Base-by-base conservation (phyloP, 1,140 invertebrate genomes). In the Drosophila novamexicana region DNA sequence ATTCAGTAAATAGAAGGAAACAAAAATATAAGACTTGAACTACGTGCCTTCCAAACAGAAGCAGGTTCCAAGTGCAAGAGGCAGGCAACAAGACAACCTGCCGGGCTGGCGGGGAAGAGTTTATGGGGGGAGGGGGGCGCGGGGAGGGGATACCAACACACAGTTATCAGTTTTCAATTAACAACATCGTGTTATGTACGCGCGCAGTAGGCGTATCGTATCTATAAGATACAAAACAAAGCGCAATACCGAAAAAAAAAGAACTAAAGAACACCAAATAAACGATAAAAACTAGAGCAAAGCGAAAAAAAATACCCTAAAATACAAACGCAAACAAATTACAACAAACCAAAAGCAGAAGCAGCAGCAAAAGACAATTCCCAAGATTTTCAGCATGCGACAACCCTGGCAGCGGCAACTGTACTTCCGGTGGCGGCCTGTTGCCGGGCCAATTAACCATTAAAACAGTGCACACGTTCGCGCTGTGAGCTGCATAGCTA, bases 91-190 rank as follows among this genome's bases (percentile, higher is more conserved):
- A 29, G 22, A 29, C 22, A 5, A 3, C 22, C 3, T 22, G 22
- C 22, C 22, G 22, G 3, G 65, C 74, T 52, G 61, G 40, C 40
- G 16, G 12, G 16, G 36, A 4, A 8, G 10, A 16, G 4, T 6
- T 12, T 2, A 12, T 0, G 10, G 2, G 7, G 16, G 16, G 37
- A 1, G 39, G 39, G 9, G 12, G 42, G 14, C 1, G 52, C 14
- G 18, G 18, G 18, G 18, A 18, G 10, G 9, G 6, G 39, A 7
- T 12, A 67, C 39, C 58, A 49, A 39, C n/a, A 37, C 22, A 52
- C 64, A 62, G 82, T 86, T 88, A 88, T 88, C 84, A 88, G 80
- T 88, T 88, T 88, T 88, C 84, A 88, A 88, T 88, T 88, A 88
- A 89, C 84, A 88, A 84, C 80, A 88, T 77, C 84, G 69, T 88